A percentile compares a stretch with the other conserved stretches of the same genome.
phyloP scores from a whole-genome alignment of 2,797 vertebrate genomes.

The Molossus molossus region DNA sequence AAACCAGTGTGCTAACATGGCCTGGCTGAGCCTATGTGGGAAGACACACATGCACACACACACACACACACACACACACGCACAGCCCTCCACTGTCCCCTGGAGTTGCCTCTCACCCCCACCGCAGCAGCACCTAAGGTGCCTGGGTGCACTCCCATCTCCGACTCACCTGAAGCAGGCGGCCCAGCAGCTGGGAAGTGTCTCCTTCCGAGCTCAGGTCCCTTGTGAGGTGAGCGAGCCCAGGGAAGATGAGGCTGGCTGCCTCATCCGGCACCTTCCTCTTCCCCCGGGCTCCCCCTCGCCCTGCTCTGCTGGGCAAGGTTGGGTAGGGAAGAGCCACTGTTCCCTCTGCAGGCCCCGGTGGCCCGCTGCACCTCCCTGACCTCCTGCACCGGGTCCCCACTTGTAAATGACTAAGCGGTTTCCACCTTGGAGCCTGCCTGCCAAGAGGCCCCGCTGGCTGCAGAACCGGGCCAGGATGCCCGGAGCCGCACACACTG shows the following conservation, averaged over 20 bases:
- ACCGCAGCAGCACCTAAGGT: neutral
- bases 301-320: neutral
- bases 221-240: neutral
- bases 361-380: neutral
- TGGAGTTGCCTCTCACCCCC: neutral
- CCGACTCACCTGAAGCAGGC: neutral
- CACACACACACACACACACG: neutral
- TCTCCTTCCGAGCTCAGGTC: neutral
- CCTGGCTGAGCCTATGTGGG: neutral
- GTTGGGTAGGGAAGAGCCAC: neutral
- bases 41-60: neutral
- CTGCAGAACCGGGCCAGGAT: neutral
- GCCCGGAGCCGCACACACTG: constrained; percentile 57
- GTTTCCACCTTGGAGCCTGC: constrained; percentile 1
- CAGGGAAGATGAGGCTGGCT: rapidly evolving
- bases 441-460: constrained; percentile 68
- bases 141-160: neutral
- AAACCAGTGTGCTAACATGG: neutral
- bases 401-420: constrained; percentile 75
- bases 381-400: constrained; percentile 40
- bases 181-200: neutral
- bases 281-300: no score
- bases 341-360: neutral
- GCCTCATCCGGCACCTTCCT: constrained; percentile 9
- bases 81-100: neutral